Conservation (phyloP, 2,797 vertebrate species). For the Rhinella marina region DNA sequence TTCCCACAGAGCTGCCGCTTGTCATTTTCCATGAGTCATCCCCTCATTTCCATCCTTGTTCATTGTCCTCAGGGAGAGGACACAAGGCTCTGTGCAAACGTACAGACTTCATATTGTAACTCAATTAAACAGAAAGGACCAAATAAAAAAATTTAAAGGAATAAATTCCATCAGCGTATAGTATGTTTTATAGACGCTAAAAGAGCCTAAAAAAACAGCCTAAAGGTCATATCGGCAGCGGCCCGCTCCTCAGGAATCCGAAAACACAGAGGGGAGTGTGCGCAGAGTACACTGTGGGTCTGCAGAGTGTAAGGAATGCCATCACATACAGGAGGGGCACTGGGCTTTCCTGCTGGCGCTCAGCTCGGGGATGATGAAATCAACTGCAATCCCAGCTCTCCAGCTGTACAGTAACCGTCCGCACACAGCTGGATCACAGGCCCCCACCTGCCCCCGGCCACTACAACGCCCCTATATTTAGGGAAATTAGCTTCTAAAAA, state of each 20-base stretch:
- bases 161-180: too few species aligned
- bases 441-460: not conserved
- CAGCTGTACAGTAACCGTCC: conserved; percentile 42
- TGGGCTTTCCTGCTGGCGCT: conserved; percentile 40
- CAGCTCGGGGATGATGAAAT: conserved; percentile 52
- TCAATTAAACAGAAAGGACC: too few species aligned
- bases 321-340: not conserved
- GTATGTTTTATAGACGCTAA: not conserved
- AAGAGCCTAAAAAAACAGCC: not conserved
- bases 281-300: not conserved
- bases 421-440: conserved; percentile 23
- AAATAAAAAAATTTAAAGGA: not conserved
- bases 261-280: conserved; percentile 31
- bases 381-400: conserved; percentile 32
- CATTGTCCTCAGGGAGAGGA: not conserved
- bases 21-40: conserved; percentile 48
- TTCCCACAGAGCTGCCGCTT: conserved; percentile 1
- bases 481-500: not conserved
- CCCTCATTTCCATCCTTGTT: conserved; percentile 44
- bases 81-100: not conserved
- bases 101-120: not conserved
- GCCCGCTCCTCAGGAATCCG: conserved; percentile 16
- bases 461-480: not conserved
- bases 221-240: not conserved
- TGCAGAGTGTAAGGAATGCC: conserved; percentile 39